Evolutionary conservation across 2,797 vertebrate genomes (phyloP).

Genomic region (Propithecus deckenii): DNA sequence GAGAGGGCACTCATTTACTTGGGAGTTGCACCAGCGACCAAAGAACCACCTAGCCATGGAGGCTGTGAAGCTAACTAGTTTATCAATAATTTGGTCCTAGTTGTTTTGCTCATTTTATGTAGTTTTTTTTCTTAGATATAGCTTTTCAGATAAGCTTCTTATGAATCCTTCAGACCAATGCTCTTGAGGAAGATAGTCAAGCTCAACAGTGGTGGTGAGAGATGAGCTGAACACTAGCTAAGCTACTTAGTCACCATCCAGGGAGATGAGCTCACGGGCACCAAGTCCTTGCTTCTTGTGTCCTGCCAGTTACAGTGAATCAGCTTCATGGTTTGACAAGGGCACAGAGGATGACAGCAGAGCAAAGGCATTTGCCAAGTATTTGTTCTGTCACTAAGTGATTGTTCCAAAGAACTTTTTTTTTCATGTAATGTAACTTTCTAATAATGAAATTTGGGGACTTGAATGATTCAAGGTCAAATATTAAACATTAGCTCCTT

Average conservation of each 20-base stretch:
- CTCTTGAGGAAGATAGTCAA: conserved; percentile 8
- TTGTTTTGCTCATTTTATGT: conserved; percentile 15
- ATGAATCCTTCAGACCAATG: neutral
- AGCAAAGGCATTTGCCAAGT: conserved; percentile 71
- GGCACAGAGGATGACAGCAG: neutral
- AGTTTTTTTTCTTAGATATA: neutral
- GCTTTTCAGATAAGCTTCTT: neutral
- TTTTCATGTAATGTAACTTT: conserved; percentile 66
- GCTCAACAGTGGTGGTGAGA: neutral
- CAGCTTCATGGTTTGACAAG: conserved; percentile 44
- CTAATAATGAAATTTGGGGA: conserved; percentile 75
- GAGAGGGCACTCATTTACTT: neutral
- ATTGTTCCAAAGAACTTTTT: conserved; percentile 72
- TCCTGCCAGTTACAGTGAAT: neutral
- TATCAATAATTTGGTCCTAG: conserved; percentile 14
- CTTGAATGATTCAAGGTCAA: conserved; percentile 69
- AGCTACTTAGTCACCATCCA: neutral
- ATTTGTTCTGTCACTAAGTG: conserved; percentile 72
- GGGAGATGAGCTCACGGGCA: neutral
- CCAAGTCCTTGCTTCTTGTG: neutral
- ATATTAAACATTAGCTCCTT: conserved; percentile 70
- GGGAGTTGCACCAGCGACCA: neutral
- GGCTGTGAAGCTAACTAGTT: neutral
- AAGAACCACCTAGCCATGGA: neutral
- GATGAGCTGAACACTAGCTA: neutral